Evolutionary conservation across 1,140 invertebrate genomes (phyloP), one percentile per base, ranked within the genome.

Genomic region (Drosophila saltans): DNA sequence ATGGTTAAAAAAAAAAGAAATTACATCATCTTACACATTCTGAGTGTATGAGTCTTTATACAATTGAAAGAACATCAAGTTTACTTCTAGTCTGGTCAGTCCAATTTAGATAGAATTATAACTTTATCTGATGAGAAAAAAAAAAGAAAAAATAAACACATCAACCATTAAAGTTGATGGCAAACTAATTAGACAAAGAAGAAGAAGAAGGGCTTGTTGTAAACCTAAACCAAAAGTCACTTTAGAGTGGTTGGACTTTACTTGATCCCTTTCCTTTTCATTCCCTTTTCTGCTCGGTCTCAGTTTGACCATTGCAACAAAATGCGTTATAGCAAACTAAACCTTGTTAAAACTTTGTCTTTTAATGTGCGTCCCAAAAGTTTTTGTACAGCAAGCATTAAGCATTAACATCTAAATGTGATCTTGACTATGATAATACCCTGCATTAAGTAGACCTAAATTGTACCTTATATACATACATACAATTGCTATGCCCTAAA

Each of bases 11-110:
- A 4, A 10, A 9, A 2, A 7, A 21, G 26, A 28, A 40, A 40
- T 76, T 74, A 76, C 74, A 76, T 76, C 74, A 76, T 41, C 3
- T 11, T 7, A 11, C n/a, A 24, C 56, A 62, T 43, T 55, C 28
- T 10, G 11, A 16, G 16, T 16, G 16, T 16, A 16, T 16, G 16
- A 16, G 16, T 0, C 16, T 16, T 16, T 16, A 16, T 3, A 62
- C 16, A 69, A 72, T 26, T 39, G 36, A 7, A 57, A 69, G 63
- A 61, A 52, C 45, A 36, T 36, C 33, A 36, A 30, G 4, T 4
- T 30, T 45, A 45, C 43, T 24, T 16, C 21, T 16, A 16, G 6
- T 48, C 5, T 16, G 2, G 21, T 52, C 7, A 11, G 8, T 26
- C n/a, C 21, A 52, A 52, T 52, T 52, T 52, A 56, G 24, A 69